phyloP scores from a whole-genome alignment of 2,888 invertebrate species.

The Cepaea hortensis region DNA sequence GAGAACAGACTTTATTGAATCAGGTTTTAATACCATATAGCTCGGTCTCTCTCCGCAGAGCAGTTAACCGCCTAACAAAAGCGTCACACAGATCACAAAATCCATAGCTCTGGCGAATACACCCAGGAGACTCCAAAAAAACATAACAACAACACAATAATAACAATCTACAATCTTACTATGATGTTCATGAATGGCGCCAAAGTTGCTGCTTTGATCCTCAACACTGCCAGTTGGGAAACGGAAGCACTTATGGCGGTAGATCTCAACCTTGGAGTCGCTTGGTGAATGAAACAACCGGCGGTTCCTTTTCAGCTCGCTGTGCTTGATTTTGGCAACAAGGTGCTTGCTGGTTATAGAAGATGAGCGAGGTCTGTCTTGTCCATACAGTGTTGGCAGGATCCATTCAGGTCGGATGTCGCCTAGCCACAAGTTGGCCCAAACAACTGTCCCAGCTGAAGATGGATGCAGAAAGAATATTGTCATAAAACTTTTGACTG shows the following conservation, averaged over 20 bases:
- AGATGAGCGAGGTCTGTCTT: conserved; percentile 17
- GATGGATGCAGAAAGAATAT: not conserved
- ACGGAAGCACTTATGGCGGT: conserved; percentile 54
- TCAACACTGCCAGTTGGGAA: conserved; percentile 41
- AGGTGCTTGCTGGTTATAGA: conserved; percentile 57
- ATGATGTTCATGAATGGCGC: conserved; percentile 10
- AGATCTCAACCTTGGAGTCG: conserved; percentile 52
- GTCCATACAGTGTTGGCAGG: conserved; percentile 50
- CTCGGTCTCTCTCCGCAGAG: too few relatives aligned
- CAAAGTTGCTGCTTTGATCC: not conserved
- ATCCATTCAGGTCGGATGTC: conserved; percentile 58
- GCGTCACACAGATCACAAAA: too few relatives aligned
- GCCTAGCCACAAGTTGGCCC: conserved; percentile 58
- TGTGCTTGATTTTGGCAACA: conserved; percentile 58
- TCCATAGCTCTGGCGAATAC: too few relatives aligned
- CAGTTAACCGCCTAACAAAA: too few relatives aligned
- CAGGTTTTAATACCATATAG: too few relatives aligned
- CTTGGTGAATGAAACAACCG: conserved; percentile 53
- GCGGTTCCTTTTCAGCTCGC: conserved; percentile 55
- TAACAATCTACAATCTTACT: not conserved
- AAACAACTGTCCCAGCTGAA: conserved; percentile 54
- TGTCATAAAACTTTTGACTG: too few relatives aligned
- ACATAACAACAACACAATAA: too few relatives aligned
- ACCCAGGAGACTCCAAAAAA: too few relatives aligned
- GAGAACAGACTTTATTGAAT: too few relatives aligned